phyloP scores from a whole-genome alignment of 2,797 vertebrate genomes.

The Huso huso region DNA sequence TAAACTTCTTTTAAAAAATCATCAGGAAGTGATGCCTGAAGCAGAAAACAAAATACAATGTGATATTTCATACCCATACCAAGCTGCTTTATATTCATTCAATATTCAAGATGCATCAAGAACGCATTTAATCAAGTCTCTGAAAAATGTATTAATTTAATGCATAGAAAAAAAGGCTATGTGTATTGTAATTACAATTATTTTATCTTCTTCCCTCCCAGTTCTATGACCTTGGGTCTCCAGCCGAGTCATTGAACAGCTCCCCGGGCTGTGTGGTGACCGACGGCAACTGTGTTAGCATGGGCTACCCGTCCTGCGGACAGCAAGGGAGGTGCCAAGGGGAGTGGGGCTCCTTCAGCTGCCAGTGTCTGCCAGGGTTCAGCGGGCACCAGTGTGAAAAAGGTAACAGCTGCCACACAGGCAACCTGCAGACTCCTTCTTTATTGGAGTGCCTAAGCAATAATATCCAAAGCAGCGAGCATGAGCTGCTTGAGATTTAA shows the following conservation, averaged over 20 bases:
- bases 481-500: too few species aligned
- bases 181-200: background rate
- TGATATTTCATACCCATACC: too few species aligned
- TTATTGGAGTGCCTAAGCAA: too few species aligned
- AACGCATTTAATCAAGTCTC: too few species aligned
- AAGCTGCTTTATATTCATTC: too few species aligned
- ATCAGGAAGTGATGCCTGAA: too few species aligned
- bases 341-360: constrained; percentile 74
- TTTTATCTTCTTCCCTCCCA: constrained; percentile 35
- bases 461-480: too few species aligned
- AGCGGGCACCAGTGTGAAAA: constrained; percentile 66
- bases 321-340: constrained; percentile 66
- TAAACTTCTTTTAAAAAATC: too few species aligned
- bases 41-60: too few species aligned
- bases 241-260: constrained; percentile 70
- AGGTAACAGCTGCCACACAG: constrained; percentile 40
- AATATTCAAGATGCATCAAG: too few species aligned
- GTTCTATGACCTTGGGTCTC: constrained; percentile 76
- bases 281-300: constrained; percentile 72
- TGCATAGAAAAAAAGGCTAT: background rate
- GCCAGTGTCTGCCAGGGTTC: constrained; percentile 72
- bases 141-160: too few species aligned
- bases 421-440: too few species aligned
- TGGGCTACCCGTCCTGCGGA: constrained; percentile 70
- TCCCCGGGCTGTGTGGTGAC: constrained; percentile 70